Conservation (phyloP, 2,113 vertebrate species). For the Sterna hirundo region DNA sequence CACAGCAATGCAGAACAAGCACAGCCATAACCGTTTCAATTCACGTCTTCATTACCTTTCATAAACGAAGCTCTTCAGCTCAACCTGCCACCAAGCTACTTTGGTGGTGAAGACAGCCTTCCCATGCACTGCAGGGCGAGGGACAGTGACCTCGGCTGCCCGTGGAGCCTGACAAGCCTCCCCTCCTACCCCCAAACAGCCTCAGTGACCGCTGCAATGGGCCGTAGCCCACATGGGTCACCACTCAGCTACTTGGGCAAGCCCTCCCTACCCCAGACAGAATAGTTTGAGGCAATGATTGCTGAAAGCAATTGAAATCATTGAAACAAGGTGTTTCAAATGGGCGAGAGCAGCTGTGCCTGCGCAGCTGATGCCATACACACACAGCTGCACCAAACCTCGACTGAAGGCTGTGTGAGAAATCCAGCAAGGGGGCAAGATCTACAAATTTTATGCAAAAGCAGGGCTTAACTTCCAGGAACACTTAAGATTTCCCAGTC, state of each 20-base stretch:
- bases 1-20: rapidly evolving
- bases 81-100: background rate
- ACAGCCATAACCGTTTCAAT: rapidly evolving
- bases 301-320: background rate
- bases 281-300: background rate
- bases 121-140: rapidly evolving
- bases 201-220: rapidly evolving
- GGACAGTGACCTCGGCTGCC: background rate
- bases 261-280: background rate
- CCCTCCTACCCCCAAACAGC: background rate
- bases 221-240: background rate
- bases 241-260: background rate
- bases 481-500: background rate
- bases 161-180: background rate
- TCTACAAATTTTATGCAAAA: background rate
- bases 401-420: rapidly evolving
- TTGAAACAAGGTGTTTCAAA: background rate
- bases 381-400: background rate
- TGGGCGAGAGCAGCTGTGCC: background rate
- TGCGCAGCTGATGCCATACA: background rate
- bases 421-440: background rate
- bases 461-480: background rate
- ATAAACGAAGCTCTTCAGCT: background rate
- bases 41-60: rapidly evolving
- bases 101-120: rapidly evolving